These are phyloP conservation scores for Cyprinodon tularosa DNA, from an alignment of 2,113 vertebrate genomes.

Conservation along the genomic window DNA sequence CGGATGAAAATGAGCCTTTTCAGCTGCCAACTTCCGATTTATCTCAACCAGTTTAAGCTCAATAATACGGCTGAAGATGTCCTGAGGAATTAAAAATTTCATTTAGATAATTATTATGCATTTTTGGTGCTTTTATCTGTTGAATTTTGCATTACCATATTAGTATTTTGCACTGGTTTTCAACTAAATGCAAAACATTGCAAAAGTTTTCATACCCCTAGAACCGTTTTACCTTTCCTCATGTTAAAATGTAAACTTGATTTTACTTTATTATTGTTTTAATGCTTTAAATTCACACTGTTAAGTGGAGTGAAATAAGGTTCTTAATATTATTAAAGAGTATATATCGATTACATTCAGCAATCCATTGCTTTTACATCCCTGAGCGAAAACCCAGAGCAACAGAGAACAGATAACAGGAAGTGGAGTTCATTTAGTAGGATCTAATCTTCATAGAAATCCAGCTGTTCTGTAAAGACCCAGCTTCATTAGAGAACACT, in stretches of 20 bases:
- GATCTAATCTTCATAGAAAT: neutral
- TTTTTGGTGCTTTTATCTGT: neutral
- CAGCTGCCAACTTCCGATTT: slow-evolving; percentile 15
- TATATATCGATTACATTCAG: too few species aligned
- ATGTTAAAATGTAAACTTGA: neutral
- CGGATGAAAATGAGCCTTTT: slow-evolving; percentile 22
- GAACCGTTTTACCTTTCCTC: neutral
- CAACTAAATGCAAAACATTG: neutral
- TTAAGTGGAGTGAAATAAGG: neutral
- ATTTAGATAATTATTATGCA: neutral
- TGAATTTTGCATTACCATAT: too few species aligned
- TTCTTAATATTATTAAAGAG: neutral
- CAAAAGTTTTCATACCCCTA: neutral
- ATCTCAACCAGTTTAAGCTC: neutral
- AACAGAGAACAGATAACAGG: neutral
- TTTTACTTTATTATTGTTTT: neutral
- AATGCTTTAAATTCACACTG: neutral
- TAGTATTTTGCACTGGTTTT: too few species aligned
- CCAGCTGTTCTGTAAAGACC: neutral
- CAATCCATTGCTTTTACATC: neutral
- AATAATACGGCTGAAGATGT: slow-evolving; percentile 1
- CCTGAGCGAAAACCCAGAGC: neutral
- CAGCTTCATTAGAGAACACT: too few species aligned
- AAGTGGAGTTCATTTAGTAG: neutral
- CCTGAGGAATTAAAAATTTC: slow-evolving; percentile 2